These are phyloP conservation scores for Horisme vitalbata DNA, from an alignment of 2,888 invertebrate species.

Conservation along the genomic window DNA sequence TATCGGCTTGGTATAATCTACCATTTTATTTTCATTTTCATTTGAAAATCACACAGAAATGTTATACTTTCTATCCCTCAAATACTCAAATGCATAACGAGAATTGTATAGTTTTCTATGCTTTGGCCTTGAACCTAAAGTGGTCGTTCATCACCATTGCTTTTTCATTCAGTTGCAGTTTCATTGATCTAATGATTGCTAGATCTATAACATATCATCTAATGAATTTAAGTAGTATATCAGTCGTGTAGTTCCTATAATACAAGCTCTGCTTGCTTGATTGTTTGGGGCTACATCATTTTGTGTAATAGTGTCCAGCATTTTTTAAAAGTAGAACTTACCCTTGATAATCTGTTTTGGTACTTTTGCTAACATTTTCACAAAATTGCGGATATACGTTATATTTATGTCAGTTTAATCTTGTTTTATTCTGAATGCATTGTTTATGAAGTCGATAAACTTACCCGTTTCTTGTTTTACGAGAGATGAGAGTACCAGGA, in stretches of 20 bases:
- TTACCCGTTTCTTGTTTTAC: slow-evolving; percentile 8
- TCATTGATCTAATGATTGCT: slow-evolving; percentile 3
- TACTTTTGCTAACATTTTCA: too few species aligned
- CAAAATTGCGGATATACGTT: too few species aligned
- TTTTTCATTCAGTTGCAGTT: slow-evolving; percentile 4
- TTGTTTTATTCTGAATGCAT: not conserved
- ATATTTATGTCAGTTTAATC: not conserved
- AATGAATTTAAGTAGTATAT: too few species aligned
- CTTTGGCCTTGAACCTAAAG: slow-evolving; percentile 14
- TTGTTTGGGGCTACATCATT: too few species aligned
- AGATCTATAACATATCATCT: too few species aligned
- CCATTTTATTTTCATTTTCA: not conserved
- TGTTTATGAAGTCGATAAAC: slow-evolving; percentile 20
- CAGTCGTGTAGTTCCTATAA: too few species aligned
- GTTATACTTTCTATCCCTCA: not conserved
- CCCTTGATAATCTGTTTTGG: too few species aligned
- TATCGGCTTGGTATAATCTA: not conserved
- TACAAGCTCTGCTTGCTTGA: too few species aligned
- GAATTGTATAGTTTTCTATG: slow-evolving; percentile 6
- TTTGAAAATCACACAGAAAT: not conserved
- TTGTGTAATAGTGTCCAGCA: too few species aligned
- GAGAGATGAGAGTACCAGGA: too few species aligned
- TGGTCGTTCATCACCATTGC: slow-evolving; percentile 3
- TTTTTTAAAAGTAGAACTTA: too few species aligned
- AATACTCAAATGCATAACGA: not conserved